A percentile compares a stretch with the other conserved stretches of the same genome.
These are phyloP conservation scores for Papilio dardanus DNA, from an alignment of 1,140 invertebrate species.

Conservation along the genomic window DNA sequence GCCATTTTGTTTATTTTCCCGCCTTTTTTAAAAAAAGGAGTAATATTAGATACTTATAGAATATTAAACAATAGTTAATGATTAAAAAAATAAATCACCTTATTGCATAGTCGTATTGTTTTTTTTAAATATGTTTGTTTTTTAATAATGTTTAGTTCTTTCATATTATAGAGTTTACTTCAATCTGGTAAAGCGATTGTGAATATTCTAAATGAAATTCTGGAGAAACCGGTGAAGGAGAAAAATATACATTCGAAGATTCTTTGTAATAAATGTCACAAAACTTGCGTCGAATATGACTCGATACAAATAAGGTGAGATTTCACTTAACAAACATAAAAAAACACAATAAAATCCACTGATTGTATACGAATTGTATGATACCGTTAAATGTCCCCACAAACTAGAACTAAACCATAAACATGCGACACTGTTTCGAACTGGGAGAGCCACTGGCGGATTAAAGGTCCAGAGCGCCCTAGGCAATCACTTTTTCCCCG, in stretches of 20 bases:
- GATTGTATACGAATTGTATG: too few relatives aligned
- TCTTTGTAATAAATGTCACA: slow-evolving; percentile 66
- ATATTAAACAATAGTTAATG: too few relatives aligned
- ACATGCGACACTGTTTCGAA: too few relatives aligned
- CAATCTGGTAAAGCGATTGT: slow-evolving; percentile 55
- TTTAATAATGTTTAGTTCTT: too few relatives aligned
- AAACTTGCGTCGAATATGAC: slow-evolving; percentile 62
- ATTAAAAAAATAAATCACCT: too few relatives aligned
- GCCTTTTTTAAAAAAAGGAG: neutral
- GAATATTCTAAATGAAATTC: slow-evolving; percentile 55
- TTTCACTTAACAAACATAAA: neutral
- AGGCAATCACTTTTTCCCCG: too few relatives aligned
- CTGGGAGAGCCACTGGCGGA: too few relatives aligned
- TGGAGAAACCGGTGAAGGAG: slow-evolving; percentile 52
- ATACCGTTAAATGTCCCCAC: too few relatives aligned
- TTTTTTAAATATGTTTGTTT: neutral
- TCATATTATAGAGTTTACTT: slow-evolving; percentile 50
- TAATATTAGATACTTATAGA: neutral
- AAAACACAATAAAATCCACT: neutral
- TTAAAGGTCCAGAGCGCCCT: too few relatives aligned
- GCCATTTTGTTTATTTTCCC: neutral
- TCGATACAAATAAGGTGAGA: slow-evolving; percentile 58
- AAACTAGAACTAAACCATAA: too few relatives aligned
- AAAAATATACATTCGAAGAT: slow-evolving; percentile 51
- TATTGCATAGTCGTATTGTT: too few relatives aligned